Conservation (phyloP, 2,888 invertebrate species). For the Nemoura dubitans region DNA sequence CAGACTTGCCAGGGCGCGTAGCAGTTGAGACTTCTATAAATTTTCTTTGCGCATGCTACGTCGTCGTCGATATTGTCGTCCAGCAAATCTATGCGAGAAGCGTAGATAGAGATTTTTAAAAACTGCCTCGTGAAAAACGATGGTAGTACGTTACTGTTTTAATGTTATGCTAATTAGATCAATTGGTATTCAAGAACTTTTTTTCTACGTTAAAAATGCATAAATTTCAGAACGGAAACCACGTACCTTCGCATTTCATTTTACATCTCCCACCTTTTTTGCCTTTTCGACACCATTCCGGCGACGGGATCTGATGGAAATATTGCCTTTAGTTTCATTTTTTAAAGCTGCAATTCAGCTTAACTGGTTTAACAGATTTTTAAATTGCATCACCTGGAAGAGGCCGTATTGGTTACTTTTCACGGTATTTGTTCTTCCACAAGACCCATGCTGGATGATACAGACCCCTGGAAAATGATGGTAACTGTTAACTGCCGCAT, state of each 20-base stretch:
- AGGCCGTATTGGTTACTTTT: background rate
- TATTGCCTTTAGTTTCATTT: background rate
- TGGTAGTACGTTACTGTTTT: constrained; percentile 7
- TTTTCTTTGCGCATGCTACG: background rate
- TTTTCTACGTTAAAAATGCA: background rate
- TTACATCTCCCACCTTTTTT: constrained; percentile 25
- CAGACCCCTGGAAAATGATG: background rate
- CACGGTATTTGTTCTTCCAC: background rate
- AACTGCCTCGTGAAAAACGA: background rate
- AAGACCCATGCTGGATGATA: background rate
- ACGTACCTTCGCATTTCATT: constrained; percentile 32
- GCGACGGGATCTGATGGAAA: constrained; percentile 3
- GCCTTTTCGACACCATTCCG: background rate
- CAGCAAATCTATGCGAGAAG: constrained; percentile 13
- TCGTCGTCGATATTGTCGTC: constrained; percentile 26
- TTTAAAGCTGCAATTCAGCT: background rate
- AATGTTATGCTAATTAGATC: constrained; percentile 12
- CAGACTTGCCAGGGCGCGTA: background rate
- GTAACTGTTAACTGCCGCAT: background rate
- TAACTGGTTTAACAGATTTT: background rate
- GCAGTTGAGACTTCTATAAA: background rate
- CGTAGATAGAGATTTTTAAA: background rate
- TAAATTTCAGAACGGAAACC: background rate
- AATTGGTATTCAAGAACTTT: constrained; percentile 1
- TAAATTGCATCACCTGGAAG: constrained; percentile 14